Evolutionary conservation across 2,113 vertebrate genomes (phyloP).

Genomic region (Scortum barcoo): DNA sequence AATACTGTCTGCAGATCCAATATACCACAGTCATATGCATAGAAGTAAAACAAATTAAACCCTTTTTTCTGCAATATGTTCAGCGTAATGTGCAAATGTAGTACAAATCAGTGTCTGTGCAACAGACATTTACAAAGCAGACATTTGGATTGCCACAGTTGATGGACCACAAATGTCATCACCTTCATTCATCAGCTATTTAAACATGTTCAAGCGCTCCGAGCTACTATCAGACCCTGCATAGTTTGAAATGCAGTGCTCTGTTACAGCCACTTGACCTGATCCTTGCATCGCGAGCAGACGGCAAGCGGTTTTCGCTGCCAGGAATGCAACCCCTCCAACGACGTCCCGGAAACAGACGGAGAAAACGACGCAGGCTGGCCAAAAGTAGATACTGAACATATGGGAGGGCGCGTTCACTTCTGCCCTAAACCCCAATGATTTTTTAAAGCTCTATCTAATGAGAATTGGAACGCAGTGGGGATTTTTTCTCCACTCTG

Average conservation of each 20-base stretch:
- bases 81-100: neutral
- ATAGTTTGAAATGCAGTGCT: neutral
- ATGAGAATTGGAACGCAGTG: conserved; percentile 38
- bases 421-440: conserved; percentile 41
- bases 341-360: conserved; percentile 52
- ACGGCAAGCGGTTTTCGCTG: conserved; percentile 15
- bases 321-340: neutral
- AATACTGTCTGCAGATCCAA: neutral
- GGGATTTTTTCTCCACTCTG: neutral
- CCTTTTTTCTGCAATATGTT: neutral
- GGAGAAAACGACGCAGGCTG: conserved; percentile 16
- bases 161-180: neutral
- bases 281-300: conserved; percentile 19
- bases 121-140: neutral
- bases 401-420: conserved; percentile 50
- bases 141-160: neutral
- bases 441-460: conserved; percentile 43
- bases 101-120: neutral
- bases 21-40: neutral
- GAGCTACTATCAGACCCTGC: neutral
- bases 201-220: neutral
- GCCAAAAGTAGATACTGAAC: conserved; percentile 58
- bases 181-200: neutral
- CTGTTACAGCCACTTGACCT: conserved; percentile 15
- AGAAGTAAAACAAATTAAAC: neutral